These are phyloP conservation scores for Xestia c-nigrum DNA, from an alignment of 2,888 invertebrate genomes.

Conservation along the genomic window DNA sequence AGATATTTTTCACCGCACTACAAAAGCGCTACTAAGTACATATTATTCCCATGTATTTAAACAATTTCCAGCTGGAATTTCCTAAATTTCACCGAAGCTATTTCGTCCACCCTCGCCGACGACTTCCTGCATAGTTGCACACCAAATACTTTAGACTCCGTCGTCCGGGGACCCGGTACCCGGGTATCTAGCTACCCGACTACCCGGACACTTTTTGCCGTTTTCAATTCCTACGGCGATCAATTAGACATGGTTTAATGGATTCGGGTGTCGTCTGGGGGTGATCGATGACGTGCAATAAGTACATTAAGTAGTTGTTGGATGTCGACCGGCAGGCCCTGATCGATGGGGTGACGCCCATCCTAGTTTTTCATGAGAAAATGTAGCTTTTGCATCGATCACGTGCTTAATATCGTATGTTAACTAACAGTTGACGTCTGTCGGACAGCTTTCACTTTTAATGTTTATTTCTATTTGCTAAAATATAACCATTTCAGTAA, in stretches of 20 bases:
- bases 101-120: conserved; percentile 64
- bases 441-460: neutral
- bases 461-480: neutral
- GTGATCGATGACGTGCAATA: conserved; percentile 87
- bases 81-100: conserved; percentile 64
- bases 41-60: conserved; percentile 66
- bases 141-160: conserved; percentile 69
- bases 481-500: neutral
- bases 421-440: conserved; percentile 24
- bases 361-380: conserved; percentile 62
- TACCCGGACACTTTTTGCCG: conserved; percentile 79
- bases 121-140: conserved; percentile 73
- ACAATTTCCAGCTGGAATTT: conserved; percentile 67
- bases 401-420: conserved; percentile 37
- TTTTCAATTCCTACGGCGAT: conserved; percentile 86
- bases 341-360: conserved; percentile 78
- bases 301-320: conserved; percentile 86
- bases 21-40: conserved; percentile 44
- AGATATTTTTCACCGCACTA: conserved; percentile 39
- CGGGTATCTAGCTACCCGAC: neutral
- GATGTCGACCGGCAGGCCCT: conserved; percentile 75
- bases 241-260: conserved; percentile 89
- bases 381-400: conserved; percentile 53
- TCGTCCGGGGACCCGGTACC: conserved; percentile 58
- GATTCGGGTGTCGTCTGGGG: conserved; percentile 83